Evolutionary conservation across 2,113 vertebrate genomes (phyloP), one percentile per base, ranked within the genome.

Genomic region (Podocnemis expansa): DNA sequence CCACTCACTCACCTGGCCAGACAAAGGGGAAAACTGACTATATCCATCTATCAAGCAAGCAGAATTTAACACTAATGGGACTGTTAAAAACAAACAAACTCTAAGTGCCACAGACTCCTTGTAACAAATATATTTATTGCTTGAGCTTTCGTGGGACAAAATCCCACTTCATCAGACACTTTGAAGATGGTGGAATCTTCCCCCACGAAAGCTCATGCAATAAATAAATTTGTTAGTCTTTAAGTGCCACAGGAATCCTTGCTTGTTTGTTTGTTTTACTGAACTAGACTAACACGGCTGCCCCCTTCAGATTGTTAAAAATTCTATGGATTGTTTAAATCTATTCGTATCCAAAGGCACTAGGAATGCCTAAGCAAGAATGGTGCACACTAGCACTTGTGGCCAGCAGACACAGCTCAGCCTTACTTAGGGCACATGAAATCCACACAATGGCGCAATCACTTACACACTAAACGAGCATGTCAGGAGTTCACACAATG

Each of bases 331-430:
- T 63, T 63, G 14, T 34, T 63, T 63, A 63, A 63, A 17, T 63
- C 58, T 60, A 2, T 54, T 94, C 9, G 56, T 25, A 25, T 0
- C 31, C 22, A 22, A 31, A 89, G 56, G 6, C 73, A 82, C 8
- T 3, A 85, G 55, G 58, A 3, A 73, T 7, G 55, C 73, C 21
- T 1, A 21, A 17, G 88, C n/a, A 88, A 82, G 70, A 31, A 47
- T 38, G 54, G 79, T 0, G 19, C 45, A 22, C 6, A 34, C n/a
- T 70, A 38, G 9, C 10, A 3, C 10, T 2, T 0, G 85, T 73
- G n/a, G 92, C 89, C 94, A 94, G 93, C 79, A 55, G 91, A 41
- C 84, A 87, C 95, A 93, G 96, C 78, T 67, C 93, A 82, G 84
- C 88, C 60, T 80, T 91, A 89, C 82, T 82, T 93, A 1, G 55